These are phyloP conservation scores for Coendou prehensilis DNA, from an alignment of 2,797 vertebrate genomes.

Conservation along the genomic window DNA sequence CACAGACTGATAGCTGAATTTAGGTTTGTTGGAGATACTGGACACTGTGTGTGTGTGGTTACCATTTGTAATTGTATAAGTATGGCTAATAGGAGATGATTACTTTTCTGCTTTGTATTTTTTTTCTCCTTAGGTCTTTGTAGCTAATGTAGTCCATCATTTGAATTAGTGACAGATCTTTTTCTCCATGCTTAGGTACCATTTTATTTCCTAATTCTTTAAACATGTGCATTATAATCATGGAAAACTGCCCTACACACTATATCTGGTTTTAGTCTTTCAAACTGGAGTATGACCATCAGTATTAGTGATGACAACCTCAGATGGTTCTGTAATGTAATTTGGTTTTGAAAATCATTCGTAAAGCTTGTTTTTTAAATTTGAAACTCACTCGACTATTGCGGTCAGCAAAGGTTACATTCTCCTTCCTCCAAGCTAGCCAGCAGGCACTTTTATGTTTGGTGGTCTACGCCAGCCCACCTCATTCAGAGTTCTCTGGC, in stretches of 20 bases:
- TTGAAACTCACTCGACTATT: constrained; percentile 53
- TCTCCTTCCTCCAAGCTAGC: background rate
- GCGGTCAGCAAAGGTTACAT: constrained; percentile 7
- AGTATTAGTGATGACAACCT: constrained; percentile 71
- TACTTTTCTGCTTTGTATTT: constrained; percentile 21
- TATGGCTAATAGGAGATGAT: constrained; percentile 60
- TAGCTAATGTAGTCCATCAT: constrained; percentile 68
- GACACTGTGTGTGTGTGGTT: constrained; percentile 29
- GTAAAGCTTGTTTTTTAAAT: constrained; percentile 63
- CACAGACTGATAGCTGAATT: background rate
- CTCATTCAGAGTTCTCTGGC: background rate
- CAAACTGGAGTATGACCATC: constrained; percentile 21
- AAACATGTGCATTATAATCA: constrained; percentile 69
- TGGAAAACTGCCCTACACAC: constrained; percentile 3
- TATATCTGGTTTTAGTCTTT: constrained; percentile 75
- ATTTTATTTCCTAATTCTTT: constrained; percentile 72
- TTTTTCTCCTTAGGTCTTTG: constrained; percentile 42
- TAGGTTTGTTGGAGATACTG: background rate
- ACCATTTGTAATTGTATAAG: constrained; percentile 70
- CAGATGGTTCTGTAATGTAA: constrained; percentile 59
- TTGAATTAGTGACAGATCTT: constrained; percentile 76
- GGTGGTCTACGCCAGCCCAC: background rate
- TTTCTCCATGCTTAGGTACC: constrained; percentile 70
- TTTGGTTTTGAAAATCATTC: constrained; percentile 77
- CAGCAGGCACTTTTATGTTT: constrained; percentile 21